Evolutionary conservation across 1,140 invertebrate species (phyloP).

Genomic region (Dreissena polymorpha): DNA sequence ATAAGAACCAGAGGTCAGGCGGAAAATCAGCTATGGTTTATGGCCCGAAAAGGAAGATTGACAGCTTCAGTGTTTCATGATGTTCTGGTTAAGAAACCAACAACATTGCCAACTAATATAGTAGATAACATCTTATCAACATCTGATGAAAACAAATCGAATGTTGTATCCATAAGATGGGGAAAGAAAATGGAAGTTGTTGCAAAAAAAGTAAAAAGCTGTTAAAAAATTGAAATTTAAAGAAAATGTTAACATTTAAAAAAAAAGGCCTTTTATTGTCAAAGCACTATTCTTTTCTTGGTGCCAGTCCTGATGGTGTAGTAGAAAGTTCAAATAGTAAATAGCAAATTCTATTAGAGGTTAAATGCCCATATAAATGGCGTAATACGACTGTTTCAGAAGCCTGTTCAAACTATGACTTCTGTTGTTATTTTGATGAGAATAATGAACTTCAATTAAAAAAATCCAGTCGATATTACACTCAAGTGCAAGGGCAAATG

Average conservation of each 20-base stretch:
- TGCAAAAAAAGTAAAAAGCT: neutral
- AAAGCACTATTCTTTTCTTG: slow-evolving; percentile 20
- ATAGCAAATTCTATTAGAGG: no score
- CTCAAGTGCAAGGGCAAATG: no score
- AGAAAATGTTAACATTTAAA: slow-evolving; percentile 5
- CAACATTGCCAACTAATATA: slow-evolving; percentile 2
- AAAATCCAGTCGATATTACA: no score
- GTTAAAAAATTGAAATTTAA: slow-evolving; percentile 18
- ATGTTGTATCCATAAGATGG: neutral
- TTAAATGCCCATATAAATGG: no score
- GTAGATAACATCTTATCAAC: neutral
- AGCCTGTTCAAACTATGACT: no score
- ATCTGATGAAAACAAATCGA: neutral
- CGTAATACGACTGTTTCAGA: no score
- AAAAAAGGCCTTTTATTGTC: slow-evolving; percentile 3
- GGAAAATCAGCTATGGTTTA: slow-evolving; percentile 24
- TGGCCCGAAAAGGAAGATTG: neutral
- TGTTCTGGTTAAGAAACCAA: neutral
- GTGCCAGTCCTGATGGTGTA: slow-evolving; percentile 10
- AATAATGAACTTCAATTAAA: no score
- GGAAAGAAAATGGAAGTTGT: slow-evolving; percentile 16
- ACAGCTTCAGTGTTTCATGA: slow-evolving; percentile 40
- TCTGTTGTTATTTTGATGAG: no score
- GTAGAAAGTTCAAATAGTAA: no score
- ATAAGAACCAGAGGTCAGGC: slow-evolving; percentile 28